Evolutionary conservation across 2,113 vertebrate genomes (phyloP).

Genomic region (Leptosomus discolor): DNA sequence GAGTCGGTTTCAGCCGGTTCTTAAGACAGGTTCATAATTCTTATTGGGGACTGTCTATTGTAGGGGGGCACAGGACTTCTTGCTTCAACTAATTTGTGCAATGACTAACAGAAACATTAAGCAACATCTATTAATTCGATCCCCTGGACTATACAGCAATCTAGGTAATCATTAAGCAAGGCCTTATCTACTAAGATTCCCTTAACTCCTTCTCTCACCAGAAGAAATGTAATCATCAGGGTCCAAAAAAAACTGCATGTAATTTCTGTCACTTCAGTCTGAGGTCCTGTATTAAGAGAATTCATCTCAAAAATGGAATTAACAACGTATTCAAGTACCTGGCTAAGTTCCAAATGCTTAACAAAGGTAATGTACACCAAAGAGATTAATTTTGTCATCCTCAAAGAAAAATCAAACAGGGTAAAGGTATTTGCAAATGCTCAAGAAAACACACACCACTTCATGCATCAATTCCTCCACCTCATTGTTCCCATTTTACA

Average conservation of each 20-base stretch:
- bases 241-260: neutral
- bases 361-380: neutral
- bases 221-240: neutral
- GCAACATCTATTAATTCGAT: too few relatives aligned
- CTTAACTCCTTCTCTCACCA: too few relatives aligned
- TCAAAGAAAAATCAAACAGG: neutral
- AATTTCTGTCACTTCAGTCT: neutral
- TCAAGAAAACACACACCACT: neutral
- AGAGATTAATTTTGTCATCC: neutral
- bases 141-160: too few relatives aligned
- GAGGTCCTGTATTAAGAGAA: neutral
- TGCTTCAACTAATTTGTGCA: too few relatives aligned
- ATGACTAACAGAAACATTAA: too few relatives aligned
- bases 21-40: too few relatives aligned
- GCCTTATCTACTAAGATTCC: too few relatives aligned
- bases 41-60: too few relatives aligned
- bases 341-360: neutral
- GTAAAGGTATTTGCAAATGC: neutral
- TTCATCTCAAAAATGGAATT: neutral
- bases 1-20: too few relatives aligned
- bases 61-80: too few relatives aligned
- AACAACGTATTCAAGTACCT: neutral
- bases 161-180: too few relatives aligned
- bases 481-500: neutral
- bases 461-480: neutral